phyloP scores from a whole-genome alignment of 2,113 vertebrate genomes.

The Sinocyclocheilus anophthalmus region DNA sequence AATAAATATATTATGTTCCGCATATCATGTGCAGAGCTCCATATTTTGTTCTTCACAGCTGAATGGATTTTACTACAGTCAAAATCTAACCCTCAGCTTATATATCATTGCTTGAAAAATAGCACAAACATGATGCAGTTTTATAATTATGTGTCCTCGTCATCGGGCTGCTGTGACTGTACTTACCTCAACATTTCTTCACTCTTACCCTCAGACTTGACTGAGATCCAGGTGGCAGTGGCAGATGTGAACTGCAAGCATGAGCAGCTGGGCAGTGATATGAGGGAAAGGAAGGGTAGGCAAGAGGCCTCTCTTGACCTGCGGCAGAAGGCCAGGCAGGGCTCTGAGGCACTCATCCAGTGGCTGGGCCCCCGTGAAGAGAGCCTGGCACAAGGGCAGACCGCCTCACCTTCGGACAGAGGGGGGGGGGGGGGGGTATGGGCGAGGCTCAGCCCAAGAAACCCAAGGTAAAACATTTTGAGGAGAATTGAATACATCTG shows the following conservation, averaged over 20 bases:
- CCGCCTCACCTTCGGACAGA: slow-evolving; percentile 86
- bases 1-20: not conserved
- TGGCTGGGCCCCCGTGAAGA: slow-evolving; percentile 88
- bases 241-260: slow-evolving; percentile 85
- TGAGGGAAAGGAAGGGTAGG: slow-evolving; percentile 76
- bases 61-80: not conserved
- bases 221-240: slow-evolving; percentile 90
- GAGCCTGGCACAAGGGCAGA: slow-evolving; percentile 73
- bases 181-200: not conserved
- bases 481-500: not conserved
- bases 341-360: slow-evolving; percentile 74
- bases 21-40: not conserved
- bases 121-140: slow-evolving; percentile 21
- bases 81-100: not conserved
- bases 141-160: not conserved
- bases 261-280: slow-evolving; percentile 79
- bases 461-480: slow-evolving; percentile 89
- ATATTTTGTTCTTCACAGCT: not conserved
- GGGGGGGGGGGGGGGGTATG: no score
- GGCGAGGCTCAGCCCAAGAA: slow-evolving; percentile 88
- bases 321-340: slow-evolving; percentile 79
- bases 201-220: slow-evolving; percentile 82
- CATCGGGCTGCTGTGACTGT: not conserved
- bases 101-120: not conserved
- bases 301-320: slow-evolving; percentile 79